These are phyloP conservation scores for Lagopus muta DNA, from an alignment of 2,113 vertebrate species.

Conservation along the genomic window DNA sequence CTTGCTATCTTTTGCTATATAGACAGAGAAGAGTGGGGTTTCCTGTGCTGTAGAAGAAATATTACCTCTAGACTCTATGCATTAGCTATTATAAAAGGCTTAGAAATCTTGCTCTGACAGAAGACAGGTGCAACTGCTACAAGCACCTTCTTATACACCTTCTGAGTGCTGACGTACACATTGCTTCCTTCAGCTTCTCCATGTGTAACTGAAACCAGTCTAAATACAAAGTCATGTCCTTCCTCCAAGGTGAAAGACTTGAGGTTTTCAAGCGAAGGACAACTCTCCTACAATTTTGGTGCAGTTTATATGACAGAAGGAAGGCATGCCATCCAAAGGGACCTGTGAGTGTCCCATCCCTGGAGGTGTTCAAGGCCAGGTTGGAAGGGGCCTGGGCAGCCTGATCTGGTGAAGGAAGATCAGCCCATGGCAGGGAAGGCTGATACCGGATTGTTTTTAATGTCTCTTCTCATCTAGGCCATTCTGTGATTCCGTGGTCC, in stretches of 20 bases:
- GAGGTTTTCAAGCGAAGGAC: background rate
- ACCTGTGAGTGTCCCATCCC: too few relatives aligned
- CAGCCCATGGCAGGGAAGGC: too few relatives aligned
- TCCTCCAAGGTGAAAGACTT: background rate
- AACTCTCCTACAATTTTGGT: background rate
- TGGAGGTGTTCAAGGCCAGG: background rate
- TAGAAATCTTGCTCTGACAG: background rate
- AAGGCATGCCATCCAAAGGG: background rate
- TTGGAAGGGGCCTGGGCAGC: too few relatives aligned
- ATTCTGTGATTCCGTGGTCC: too few relatives aligned
- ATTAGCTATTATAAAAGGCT: fast-evolving
- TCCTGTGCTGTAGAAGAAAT: background rate
- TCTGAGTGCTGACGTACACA: background rate
- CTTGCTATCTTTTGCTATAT: background rate
- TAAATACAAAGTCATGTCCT: background rate
- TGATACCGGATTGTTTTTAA: too few relatives aligned
- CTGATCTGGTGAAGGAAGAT: too few relatives aligned
- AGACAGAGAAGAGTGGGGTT: background rate
- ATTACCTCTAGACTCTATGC: background rate
- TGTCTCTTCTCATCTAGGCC: too few relatives aligned
- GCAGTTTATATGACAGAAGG: background rate
- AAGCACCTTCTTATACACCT: background rate
- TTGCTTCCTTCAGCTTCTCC: background rate
- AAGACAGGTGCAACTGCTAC: background rate
- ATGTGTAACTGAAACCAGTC: fast-evolving